Evolutionary conservation across 2,888 invertebrate species (phyloP).

Genomic region (Conomelus anceps): DNA sequence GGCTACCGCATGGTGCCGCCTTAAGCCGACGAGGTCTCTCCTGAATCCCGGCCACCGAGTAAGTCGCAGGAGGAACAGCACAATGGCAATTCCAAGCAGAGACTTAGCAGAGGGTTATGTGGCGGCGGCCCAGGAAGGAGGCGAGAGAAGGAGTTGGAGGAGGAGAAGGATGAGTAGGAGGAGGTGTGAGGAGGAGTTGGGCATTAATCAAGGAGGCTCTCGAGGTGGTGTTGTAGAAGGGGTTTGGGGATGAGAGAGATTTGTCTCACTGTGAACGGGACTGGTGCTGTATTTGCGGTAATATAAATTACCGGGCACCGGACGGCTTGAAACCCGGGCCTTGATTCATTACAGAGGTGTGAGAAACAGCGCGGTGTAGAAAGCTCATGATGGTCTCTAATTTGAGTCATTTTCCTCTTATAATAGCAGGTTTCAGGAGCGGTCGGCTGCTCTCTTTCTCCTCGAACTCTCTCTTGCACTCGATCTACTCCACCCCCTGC

Average conservation of each 20-base stretch:
- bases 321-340: constrained; percentile 1
- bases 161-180: not conserved
- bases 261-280: constrained; percentile 12
- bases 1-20: not conserved
- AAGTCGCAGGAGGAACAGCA: not conserved
- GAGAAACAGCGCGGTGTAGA: constrained; percentile 20
- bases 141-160: not conserved
- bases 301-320: constrained; percentile 16
- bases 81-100: not conserved
- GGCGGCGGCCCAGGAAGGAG: not conserved
- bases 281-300: constrained; percentile 18
- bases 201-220: not conserved
- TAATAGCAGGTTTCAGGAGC: constrained; percentile 12
- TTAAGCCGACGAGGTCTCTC: not conserved
- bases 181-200: not conserved
- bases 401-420: constrained; percentile 18
- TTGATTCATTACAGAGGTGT: constrained; percentile 21
- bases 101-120: not conserved
- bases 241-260: not conserved
- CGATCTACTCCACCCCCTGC: not conserved
- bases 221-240: not conserved
- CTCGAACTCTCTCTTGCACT: not conserved
- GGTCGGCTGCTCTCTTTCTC: not conserved
- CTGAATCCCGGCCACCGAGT: not conserved
- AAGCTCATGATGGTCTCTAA: constrained; percentile 20